Conservation (phyloP, 2,888 invertebrate species). For the Tetrapedia diversipes region DNA sequence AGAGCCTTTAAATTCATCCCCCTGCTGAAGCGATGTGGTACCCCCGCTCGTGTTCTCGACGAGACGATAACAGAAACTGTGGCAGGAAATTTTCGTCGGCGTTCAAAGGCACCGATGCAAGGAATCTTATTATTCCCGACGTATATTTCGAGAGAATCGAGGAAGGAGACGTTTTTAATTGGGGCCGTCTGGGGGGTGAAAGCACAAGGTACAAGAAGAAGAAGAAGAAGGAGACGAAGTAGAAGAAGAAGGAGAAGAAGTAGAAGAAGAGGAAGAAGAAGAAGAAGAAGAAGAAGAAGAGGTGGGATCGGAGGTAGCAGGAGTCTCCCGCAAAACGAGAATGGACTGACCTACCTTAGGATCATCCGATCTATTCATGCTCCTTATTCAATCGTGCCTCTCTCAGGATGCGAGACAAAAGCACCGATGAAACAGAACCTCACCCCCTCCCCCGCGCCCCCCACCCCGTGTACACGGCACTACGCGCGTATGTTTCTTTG, state of each 20-base stretch:
- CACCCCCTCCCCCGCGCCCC: conserved; percentile 67
- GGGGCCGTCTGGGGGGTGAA: conserved; percentile 55
- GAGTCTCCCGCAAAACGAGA: conserved; percentile 72
- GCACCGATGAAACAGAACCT: conserved; percentile 82
- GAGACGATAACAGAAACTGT: conserved; percentile 9
- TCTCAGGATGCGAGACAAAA: conserved; percentile 83
- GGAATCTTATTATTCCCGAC: conserved; percentile 15
- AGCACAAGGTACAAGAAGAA: conserved; percentile 48
- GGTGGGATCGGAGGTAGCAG: conserved; percentile 67
- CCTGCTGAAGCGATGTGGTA: too few species aligned
- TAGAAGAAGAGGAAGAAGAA: conserved; percentile 50
- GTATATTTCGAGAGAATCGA: conserved; percentile 23
- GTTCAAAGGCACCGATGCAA: background rate
- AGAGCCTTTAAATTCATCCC: conserved; percentile 18
- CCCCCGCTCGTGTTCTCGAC: too few species aligned
- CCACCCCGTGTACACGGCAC: conserved; percentile 59
- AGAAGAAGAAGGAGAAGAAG: conserved; percentile 53
- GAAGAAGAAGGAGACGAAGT: conserved; percentile 57
- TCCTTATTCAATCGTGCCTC: conserved; percentile 77
- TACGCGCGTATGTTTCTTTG: conserved; percentile 75
- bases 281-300: conserved; percentile 55
- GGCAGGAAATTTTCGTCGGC: background rate
- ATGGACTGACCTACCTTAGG: conserved; percentile 82
- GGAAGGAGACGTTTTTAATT: conserved; percentile 67
- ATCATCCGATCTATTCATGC: conserved; percentile 82